Base-by-base conservation (phyloP, 2,797 vertebrate genomes). In the Neostethus bicornis region DNA sequence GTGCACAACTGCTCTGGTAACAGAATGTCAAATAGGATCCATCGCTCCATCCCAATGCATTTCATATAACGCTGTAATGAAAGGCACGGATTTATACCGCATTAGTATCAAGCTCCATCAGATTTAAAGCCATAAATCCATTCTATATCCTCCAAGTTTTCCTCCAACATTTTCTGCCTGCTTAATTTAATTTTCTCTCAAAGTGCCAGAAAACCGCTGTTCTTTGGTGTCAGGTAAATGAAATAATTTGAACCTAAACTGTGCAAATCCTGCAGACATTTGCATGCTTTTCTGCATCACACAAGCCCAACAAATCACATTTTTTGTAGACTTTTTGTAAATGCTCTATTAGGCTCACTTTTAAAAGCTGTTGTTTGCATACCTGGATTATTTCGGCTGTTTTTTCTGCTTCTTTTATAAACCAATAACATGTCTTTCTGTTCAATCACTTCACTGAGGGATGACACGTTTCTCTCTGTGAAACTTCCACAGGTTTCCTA, bases 61-160 rank as follows among this genome's bases (percentile, higher is more conserved):
- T 89, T 84, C 81, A 84, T 86, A 88, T 88, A 86, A 87, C 87
- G 81, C 87, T 81, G 79, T 88, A 88, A 90, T 86, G 82, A 87
- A 87, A 89, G 81, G 76, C 76, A 61, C 81, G 89, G 87, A 88
- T 90, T 90, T 90, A 90, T 81, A 85, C 86, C 66, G 87, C 83
- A 90, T 90, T 88, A 90, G 87, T 89, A 85, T 89, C 89, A 87
- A 88, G 85, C 87, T 89, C 86, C 87, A 90, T 90, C 89, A 89
- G 87, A 90, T 90, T 90, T 89, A 88, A 80, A 86, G 86, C 86
- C 86, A 80, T 81, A 90, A 89, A 90, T 90, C 87, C 87, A 82
- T 90, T 82, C 83, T 82, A 80, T 84, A 89, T 86, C 87, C 81
- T 87, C 78, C 76, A 88, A 87, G 87, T 89, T 89, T 88, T 83